phyloP scores from a whole-genome alignment of 1,140 invertebrate genomes.

The Trichogramma pretiosum region DNA sequence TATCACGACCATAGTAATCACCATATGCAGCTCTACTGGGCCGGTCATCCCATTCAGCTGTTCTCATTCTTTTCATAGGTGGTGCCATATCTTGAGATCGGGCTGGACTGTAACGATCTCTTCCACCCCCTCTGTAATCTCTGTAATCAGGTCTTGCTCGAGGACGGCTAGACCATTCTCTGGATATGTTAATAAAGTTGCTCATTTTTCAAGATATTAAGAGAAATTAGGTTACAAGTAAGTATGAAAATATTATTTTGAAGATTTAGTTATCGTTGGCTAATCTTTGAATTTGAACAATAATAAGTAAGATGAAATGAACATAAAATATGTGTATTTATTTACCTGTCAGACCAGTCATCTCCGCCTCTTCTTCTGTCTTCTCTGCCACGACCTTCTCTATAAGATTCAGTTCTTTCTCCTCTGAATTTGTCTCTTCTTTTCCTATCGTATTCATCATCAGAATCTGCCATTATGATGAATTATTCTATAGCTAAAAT shows the following conservation, averaged over 20 bases:
- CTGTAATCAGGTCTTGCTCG: conserved; percentile 57
- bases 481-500: too few relatives aligned
- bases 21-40: conserved; percentile 29
- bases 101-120: conserved; percentile 65
- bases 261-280: too few relatives aligned
- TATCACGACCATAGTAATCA: conserved; percentile 38
- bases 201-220: conserved; percentile 11
- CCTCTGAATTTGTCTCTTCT: conserved; percentile 81
- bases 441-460: conserved; percentile 85
- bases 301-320: too few relatives aligned
- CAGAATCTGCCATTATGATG: conserved; percentile 73
- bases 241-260: too few relatives aligned
- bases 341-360: conserved; percentile 65
- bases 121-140: conserved; percentile 53
- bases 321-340: background rate
- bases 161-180: conserved; percentile 51
- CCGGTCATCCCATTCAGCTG: conserved; percentile 62
- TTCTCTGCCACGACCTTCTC: conserved; percentile 63
- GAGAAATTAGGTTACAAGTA: too few relatives aligned
- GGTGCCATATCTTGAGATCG: conserved; percentile 65
- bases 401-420: conserved; percentile 69
- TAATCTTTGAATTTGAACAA: too few relatives aligned
- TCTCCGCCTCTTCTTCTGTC: conserved; percentile 62
- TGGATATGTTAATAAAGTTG: conserved; percentile 17
- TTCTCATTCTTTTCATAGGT: conserved; percentile 69